These are phyloP conservation scores for Gobionotothen gibberifrons DNA, from an alignment of 2,797 vertebrate species.

Conservation along the genomic window DNA sequence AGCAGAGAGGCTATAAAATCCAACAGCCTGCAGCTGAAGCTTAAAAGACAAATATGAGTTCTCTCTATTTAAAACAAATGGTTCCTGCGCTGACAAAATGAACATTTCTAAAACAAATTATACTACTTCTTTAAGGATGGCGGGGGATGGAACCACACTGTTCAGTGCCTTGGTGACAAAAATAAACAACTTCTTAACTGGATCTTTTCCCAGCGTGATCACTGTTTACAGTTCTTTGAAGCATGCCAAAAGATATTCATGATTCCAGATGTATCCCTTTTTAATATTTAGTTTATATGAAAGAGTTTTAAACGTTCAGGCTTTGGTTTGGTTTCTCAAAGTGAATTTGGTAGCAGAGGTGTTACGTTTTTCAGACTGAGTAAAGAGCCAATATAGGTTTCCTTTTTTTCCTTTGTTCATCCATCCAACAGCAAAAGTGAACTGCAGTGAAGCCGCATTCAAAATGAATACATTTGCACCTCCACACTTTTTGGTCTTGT, in stretches of 20 bases:
- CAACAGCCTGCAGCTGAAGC: constrained; percentile 55
- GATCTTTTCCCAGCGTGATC: constrained; percentile 11
- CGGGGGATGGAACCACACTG: background rate
- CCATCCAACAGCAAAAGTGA: too few relatives aligned
- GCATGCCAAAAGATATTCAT: constrained; percentile 6
- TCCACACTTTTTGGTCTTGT: too few relatives aligned
- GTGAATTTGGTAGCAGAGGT: background rate
- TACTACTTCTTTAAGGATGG: constrained; percentile 16
- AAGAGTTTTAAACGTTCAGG: constrained; percentile 14
- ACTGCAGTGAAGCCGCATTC: too few relatives aligned
- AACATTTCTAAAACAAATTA: constrained; percentile 31
- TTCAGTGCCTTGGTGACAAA: constrained; percentile 5
- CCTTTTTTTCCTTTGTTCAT: background rate
- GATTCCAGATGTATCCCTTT: constrained; percentile 1
- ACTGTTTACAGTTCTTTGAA: constrained; percentile 5
- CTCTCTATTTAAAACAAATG: constrained; percentile 45
- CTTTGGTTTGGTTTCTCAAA: background rate
- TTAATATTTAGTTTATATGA: constrained; percentile 17
- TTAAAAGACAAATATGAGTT: constrained; percentile 48
- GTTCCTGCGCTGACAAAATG: constrained; percentile 36
- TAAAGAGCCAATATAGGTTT: background rate
- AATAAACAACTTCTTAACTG: constrained; percentile 17
- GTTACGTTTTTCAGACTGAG: background rate
- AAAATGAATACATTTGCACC: too few relatives aligned
- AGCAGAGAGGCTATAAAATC: constrained; percentile 57